Evolutionary conservation across 2,888 invertebrate genomes (phyloP).

Genomic region (Acleris laterana): DNA sequence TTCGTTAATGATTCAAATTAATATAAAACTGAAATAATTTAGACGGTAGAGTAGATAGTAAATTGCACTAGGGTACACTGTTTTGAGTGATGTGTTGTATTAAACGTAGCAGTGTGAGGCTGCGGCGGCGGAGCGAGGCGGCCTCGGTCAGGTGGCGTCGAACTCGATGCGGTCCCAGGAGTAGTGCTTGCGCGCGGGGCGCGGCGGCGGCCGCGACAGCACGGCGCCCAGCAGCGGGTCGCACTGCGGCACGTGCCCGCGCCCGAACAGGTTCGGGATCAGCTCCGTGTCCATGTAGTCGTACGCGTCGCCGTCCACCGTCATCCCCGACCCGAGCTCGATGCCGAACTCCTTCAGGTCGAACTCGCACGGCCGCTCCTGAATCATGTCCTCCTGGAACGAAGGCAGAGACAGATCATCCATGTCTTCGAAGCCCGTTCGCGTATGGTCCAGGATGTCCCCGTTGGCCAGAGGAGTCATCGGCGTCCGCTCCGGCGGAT

Average conservation of each 20-base stretch:
- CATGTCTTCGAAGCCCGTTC: conserved; percentile 74
- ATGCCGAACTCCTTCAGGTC: conserved; percentile 87
- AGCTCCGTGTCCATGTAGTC: conserved; percentile 75
- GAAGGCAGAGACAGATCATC: conserved; percentile 75
- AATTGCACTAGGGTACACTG: neutral
- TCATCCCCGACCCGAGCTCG: conserved; percentile 85
- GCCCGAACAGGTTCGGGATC: conserved; percentile 76
- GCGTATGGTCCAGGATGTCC: conserved; percentile 70
- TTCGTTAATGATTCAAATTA: too few species aligned
- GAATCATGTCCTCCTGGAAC: conserved; percentile 71
- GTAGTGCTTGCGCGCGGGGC: conserved; percentile 86
- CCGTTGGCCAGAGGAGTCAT: conserved; percentile 72
- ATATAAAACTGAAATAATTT: neutral
- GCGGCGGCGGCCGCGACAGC: conserved; percentile 83
- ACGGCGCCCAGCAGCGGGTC: conserved; percentile 90
- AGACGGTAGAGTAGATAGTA: neutral
- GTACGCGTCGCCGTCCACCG: conserved; percentile 80
- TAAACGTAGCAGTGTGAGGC: neutral
- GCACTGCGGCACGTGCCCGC: conserved; percentile 82
- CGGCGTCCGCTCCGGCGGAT: conserved; percentile 65
- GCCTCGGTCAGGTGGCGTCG: conserved; percentile 84
- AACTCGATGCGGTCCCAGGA: conserved; percentile 92
- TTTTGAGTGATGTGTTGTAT: conserved; percentile 1
- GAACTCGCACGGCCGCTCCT: conserved; percentile 69
- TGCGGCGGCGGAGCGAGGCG: conserved; percentile 32